Base-by-base conservation (phyloP, 1,140 invertebrate genomes). In the Diuraphis noxia region DNA sequence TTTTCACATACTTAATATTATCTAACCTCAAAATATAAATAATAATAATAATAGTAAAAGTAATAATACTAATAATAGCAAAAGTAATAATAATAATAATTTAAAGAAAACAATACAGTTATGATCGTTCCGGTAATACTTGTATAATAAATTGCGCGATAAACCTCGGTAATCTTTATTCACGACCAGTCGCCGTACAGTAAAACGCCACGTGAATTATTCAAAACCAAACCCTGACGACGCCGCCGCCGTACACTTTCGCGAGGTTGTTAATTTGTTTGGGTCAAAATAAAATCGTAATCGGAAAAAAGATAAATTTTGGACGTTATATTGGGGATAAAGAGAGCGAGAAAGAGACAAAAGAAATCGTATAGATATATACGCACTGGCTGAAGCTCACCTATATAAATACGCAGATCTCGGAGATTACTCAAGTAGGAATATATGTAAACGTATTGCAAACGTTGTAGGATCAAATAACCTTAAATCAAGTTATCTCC, bases 81-180 rank as follows among this genome's bases (percentile, higher is more conserved):
- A 8, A 9, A 81, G 25, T 30, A 21, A 40, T 40, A 84, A n/a
- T 46, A 49, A 52, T 86, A 86, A 85, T 43, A 85, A n/a, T n/a
- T 43, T n/a, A 46, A 40, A 43, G 13, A 86, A 52, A 52, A 21
- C 82, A n/a, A 86, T 19, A 10, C 84, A 36, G 85, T 86, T 86
- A 52, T 86, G 30, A 86, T 34, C 17, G 84, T 86, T 86, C 34
- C 82, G 56, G 87, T 90, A 43, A 72, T 89, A 90, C 88, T 43
- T 23, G 36, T 90, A 41, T 36, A 41, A 90, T 77, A 79, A 90
- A 90, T 90, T 90, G n/a, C 8, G 88, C 30, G 88, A 41, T 90
- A 90, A 90, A 46, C 41, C 72, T 81, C 40, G 19, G 88, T 43
- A 43, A 90, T 90, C 40, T 90, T 90, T 90, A 90, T 90, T 90